Evolutionary conservation across 30 jellyfish, hydroid and myxozoan genomes (phyloP).

Genomic region (Turritopsis rubra): DNA sequence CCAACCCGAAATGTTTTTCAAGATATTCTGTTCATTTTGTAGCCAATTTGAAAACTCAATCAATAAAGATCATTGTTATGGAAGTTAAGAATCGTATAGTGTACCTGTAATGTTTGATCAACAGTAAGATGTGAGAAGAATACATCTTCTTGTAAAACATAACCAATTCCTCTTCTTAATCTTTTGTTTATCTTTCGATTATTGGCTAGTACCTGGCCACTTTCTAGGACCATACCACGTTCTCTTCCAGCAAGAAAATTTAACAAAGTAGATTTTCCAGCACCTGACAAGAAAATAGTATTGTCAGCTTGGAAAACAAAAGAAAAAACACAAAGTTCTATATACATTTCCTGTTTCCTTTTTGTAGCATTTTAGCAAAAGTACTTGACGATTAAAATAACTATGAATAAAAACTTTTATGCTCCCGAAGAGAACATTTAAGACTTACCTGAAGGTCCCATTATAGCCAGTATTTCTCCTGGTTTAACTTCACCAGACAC

Average conservation of each 20-base stretch:
- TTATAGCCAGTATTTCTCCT: too few species aligned
- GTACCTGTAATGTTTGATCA: slow-evolving; percentile 41
- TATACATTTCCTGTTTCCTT: too few species aligned
- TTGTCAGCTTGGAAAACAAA: too few species aligned
- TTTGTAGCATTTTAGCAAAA: too few species aligned
- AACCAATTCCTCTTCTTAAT: slow-evolving; percentile 32
- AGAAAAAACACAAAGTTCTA: too few species aligned
- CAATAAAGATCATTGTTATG: too few species aligned
- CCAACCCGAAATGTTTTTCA: too few species aligned
- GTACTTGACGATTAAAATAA: too few species aligned
- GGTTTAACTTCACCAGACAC: too few species aligned
- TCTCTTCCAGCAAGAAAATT: slow-evolving; percentile 40
- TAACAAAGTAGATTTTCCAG: slow-evolving; percentile 52
- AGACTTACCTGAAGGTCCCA: too few species aligned
- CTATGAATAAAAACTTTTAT: too few species aligned
- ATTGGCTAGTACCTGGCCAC: slow-evolving; percentile 31
- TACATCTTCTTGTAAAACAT: slow-evolving; percentile 41
- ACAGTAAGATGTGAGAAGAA: slow-evolving; percentile 39
- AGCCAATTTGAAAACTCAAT: neutral
- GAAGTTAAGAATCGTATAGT: neutral
- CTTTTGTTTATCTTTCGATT: slow-evolving; percentile 30
- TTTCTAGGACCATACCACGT: slow-evolving; percentile 24
- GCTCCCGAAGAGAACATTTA: too few species aligned
- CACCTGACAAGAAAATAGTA: slow-evolving; percentile 26
- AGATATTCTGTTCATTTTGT: neutral